Evolutionary conservation across 2,888 invertebrate species (phyloP), one percentile per base, ranked within the genome.

Genomic region (Drosophila borealis): DNA sequence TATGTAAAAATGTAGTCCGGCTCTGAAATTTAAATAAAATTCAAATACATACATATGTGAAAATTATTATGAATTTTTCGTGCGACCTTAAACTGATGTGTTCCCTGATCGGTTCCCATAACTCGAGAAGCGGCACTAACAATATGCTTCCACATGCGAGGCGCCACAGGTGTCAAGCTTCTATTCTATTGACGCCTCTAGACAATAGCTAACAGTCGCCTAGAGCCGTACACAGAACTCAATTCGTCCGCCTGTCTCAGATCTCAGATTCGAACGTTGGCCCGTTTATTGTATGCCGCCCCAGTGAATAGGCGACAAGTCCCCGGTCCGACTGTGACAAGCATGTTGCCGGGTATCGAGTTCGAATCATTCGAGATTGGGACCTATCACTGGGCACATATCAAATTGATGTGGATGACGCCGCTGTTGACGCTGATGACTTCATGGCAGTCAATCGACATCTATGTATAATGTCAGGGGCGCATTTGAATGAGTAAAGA

Each of bases 401-500:
- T 84, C 80, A 83, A 86, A 82, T 82, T 86, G 82, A 82, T 71
- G 88, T 65, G 88, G 68, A 71, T 75, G 76, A 73, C 67, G 86
- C 56, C 65, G 80, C 48, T 66, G 78, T 62, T 63, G 85, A 73
- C 70, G 77, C 60, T 85, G 89, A 85, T 89, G 85, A 85, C 88
- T 89, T 85, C 85, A 85, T 85, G 86, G 89, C 80, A 87, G 70
- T 80, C 64, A 66, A 57, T 70, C 70, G 60, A 46, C 57, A 39
- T 55, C 42, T 33, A 56, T 68, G 37, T 65, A 51, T 51, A 71
- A 66, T 75, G 70, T 75, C 77, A 60, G 65, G 45, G 61, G 56
- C 70, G 63, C 67, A 83, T 85, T 89, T 85, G 79, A 88, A 85
- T 81, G 74, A 72, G 85, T 44, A 75, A 74, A 88, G 89, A 85